These are phyloP conservation scores for Penaeus indicus DNA, from an alignment of 1,140 invertebrate genomes.

Conservation along the genomic window DNA sequence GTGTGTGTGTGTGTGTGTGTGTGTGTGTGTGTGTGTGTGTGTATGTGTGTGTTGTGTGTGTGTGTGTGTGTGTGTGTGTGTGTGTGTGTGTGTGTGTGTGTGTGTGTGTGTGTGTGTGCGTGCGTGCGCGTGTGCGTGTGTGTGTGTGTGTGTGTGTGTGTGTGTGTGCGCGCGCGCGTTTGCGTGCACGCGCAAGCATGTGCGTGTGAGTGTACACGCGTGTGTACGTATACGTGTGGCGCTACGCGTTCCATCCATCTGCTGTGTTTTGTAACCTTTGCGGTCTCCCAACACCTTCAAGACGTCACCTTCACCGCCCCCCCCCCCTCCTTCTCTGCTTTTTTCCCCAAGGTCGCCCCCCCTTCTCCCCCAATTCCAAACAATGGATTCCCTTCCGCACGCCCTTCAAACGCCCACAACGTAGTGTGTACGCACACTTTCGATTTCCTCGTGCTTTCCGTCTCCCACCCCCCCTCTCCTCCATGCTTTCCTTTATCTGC, in stretches of 20 bases:
- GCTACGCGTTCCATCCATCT: too few relatives aligned
- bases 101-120: slow-evolving; percentile 13
- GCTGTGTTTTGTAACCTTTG: not conserved
- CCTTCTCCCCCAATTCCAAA: not conserved
- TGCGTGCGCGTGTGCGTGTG: not conserved
- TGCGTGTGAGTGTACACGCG: not conserved
- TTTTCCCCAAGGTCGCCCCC: not conserved
- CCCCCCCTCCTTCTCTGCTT: not conserved
- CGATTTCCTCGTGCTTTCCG: not conserved
- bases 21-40: not conserved
- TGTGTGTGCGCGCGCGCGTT: slow-evolving; percentile 21
- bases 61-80: slow-evolving; percentile 1
- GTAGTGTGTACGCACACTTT: not conserved
- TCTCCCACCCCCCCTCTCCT: not conserved
- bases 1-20: not conserved
- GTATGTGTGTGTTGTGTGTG: not conserved
- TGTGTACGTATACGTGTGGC: not conserved
- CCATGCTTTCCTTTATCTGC: too few relatives aligned
- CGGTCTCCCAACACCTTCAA: not conserved
- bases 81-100: slow-evolving; percentile 1
- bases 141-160: slow-evolving; percentile 26
- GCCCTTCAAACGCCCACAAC: not conserved
- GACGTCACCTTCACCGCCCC: not conserved
- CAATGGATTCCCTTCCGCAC: not conserved
- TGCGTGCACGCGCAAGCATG: not conserved